Evolutionary conservation across 2,113 vertebrate genomes (phyloP), one percentile per base, ranked within the genome.

Genomic region (Lota lota): DNA sequence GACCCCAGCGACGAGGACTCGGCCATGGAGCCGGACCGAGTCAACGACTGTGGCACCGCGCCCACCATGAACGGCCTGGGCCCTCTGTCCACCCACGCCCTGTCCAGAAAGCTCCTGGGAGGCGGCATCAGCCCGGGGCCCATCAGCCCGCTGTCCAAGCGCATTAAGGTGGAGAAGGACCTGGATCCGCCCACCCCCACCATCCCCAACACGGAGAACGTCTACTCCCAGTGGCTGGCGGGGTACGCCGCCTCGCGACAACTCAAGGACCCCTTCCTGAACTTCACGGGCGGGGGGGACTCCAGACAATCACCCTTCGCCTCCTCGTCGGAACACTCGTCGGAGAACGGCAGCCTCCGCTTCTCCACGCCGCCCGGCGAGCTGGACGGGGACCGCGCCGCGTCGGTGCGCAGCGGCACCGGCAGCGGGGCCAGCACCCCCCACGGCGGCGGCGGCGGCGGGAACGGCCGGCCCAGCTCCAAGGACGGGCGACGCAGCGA

Each of bases 151-250:
- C 93, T 98, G 88, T 94, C 95, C 83, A 99, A 99, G 88, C 96
- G 96, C 85, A 99, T 99, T 88, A 99, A 99, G 92, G 94, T 98
- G 75, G 97, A 99, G 92, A 99, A 99, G 89, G 97, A 99, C 91
- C 93, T 97, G 33, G 97, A 98, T 67, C 91, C 96, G 71, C 93
- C 95, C 6, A 93, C 94, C 0, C 91, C 95, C 56, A 94, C 95
- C 70, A 96, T 97, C 92, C 94, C 96, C 79, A 98, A 95, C 90
- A 92, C 96, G 0, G 97, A 99, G 85, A 99, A 99, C 77, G 96
- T 99, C 83, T 99, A 99, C 88, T 99, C 97, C 66, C 97, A 99
- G 90, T 98, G 96, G 97, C 92, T 99, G 62, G 96, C 96, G 0
- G 95, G 97, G 85, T 98, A 97, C 1, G 96, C 97, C 59, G 95